phyloP scores from a whole-genome alignment of 1,140 invertebrate species.

The Chionoecetes opilio region DNA sequence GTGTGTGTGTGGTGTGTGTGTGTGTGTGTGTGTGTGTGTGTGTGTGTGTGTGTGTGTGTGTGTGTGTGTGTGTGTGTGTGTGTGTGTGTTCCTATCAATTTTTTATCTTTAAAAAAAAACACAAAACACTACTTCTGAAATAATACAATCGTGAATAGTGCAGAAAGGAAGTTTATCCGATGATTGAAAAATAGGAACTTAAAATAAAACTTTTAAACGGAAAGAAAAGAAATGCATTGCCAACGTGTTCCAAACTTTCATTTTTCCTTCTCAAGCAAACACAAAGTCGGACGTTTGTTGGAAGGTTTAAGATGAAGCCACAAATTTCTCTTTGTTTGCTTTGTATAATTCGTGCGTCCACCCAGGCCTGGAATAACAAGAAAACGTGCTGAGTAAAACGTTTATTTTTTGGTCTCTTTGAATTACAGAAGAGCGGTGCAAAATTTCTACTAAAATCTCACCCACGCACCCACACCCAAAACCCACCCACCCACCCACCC shows the following conservation, averaged over 20 bases:
- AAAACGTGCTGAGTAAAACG: neutral
- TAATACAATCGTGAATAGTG: too few relatives aligned
- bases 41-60: too few relatives aligned
- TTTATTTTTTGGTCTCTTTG: too few relatives aligned
- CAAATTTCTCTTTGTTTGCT: neutral
- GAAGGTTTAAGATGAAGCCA: neutral
- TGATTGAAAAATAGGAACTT: neutral
- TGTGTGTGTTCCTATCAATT: too few relatives aligned
- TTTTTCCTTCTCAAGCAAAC: neutral
- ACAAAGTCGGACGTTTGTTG: neutral
- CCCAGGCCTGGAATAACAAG: neutral
- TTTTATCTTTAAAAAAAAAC: too few relatives aligned
- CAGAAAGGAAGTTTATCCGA: too few relatives aligned
- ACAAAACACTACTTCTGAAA: too few relatives aligned
- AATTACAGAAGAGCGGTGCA: neutral
- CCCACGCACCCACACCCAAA: too few relatives aligned
- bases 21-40: too few relatives aligned
- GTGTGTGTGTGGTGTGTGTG: too few relatives aligned
- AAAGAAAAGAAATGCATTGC: neutral
- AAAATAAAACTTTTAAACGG: neutral
- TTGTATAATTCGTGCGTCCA: neutral
- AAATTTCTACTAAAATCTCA: neutral
- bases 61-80: too few relatives aligned
- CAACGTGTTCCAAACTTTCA: neutral
- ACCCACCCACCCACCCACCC: neutral